Conservation (phyloP, 2,797 vertebrate species). For the Melopsittacus undulatus region DNA sequence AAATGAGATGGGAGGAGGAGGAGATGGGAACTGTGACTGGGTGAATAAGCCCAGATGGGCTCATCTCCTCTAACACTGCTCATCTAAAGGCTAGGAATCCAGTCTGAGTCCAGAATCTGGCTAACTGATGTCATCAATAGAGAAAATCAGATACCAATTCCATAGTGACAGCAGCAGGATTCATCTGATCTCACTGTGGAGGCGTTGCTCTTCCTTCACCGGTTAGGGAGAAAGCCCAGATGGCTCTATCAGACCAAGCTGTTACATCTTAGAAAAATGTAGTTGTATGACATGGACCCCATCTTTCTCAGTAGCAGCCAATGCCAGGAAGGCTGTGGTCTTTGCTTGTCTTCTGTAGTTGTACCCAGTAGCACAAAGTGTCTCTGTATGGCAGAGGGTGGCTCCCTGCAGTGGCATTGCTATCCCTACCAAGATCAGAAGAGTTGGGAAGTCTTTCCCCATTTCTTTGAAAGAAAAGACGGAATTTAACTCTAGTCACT, state of each 20-base stretch:
- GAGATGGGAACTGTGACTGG: neutral
- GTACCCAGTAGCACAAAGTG: neutral
- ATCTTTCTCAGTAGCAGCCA: neutral
- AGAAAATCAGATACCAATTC: neutral
- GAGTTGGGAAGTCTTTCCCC: neutral
- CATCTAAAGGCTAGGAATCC: neutral
- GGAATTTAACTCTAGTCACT: neutral
- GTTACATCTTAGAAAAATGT: neutral
- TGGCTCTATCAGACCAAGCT: neutral
- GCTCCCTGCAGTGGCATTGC: accelerated
- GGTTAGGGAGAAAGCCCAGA: neutral
- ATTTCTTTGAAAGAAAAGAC: neutral
- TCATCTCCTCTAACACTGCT: neutral
- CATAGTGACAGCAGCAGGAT: neutral
- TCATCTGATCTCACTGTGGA: neutral
- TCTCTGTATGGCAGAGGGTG: neutral
- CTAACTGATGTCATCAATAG: neutral
- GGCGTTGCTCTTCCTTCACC: neutral
- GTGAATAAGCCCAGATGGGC: neutral
- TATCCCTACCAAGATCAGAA: neutral
- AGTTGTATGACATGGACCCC: neutral
- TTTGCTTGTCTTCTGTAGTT: accelerated
- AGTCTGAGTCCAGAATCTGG: neutral
- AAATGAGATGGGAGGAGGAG: neutral
- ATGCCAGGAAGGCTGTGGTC: neutral